phyloP scores from a whole-genome alignment of 53 echinoderm and acorn worm genomes.

The Patiria pectinifera region DNA sequence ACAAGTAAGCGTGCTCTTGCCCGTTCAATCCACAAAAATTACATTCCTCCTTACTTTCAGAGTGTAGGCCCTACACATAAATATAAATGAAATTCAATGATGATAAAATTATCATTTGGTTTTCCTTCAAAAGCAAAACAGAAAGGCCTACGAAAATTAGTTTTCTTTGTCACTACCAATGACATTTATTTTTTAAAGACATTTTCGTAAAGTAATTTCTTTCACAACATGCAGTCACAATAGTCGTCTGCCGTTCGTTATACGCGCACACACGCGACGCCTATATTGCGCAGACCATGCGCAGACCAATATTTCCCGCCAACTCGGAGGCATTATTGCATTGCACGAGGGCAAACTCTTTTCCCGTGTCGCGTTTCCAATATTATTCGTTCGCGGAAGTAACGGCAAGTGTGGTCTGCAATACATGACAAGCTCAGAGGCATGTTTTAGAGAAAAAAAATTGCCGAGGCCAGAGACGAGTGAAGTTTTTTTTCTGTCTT shows the following conservation, averaged over 20 bases:
- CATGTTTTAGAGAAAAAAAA: background rate
- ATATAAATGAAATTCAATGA: no score
- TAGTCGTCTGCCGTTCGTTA: background rate
- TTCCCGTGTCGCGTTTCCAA: conserved; percentile 10
- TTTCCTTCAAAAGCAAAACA: no score
- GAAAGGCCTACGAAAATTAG: no score
- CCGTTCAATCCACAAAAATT: no score
- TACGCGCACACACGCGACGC: no score
- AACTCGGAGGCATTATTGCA: background rate
- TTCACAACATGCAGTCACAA: background rate
- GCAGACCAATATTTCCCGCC: background rate
- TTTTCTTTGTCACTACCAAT: no score
- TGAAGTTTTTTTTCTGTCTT: background rate
- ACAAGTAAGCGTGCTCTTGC: no score
- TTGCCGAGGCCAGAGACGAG: background rate
- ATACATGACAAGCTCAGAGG: background rate
- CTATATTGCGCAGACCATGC: no score
- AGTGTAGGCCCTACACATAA: no score
- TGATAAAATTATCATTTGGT: no score
- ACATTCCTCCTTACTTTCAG: no score
- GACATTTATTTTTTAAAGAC: no score
- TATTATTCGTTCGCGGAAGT: conserved; percentile 12
- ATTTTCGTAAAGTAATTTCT: background rate
- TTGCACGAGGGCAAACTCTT: background rate
- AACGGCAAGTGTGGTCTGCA: background rate